Evolutionary conservation across 2,888 invertebrate species (phyloP), one percentile per base, ranked within the genome.

Genomic region (Pyrrhosoma nymphula): DNA sequence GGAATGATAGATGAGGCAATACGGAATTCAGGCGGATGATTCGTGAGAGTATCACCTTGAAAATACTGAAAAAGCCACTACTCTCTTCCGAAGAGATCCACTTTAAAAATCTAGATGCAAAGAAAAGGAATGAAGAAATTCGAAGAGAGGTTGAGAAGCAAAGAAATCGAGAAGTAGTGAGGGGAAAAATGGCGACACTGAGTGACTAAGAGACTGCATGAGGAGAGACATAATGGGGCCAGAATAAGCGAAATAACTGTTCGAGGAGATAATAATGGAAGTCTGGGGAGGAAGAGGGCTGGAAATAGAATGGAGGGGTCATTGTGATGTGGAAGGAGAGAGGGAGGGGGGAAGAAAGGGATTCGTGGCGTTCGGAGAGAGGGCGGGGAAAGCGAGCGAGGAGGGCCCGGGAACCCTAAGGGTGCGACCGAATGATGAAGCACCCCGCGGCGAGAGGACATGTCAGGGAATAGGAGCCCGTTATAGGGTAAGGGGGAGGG

Each of bases 391-490:
- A n/a, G 82, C 30, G 82, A 35, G 30, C 3, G 82, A 0, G 35
- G 16, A 26, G 1, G 69, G 69, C 10, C 12, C 26, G 82, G 35
- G 82, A 69, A 35, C 82, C 82, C 82, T 82, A 0, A 16, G 35
- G 82, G 82, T 82, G 30, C 30, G 82, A 26, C 82, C 82, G 35
- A 82, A 82, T 82, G 82, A 82, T 82, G 82, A 30, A 82, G 82
- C 16, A 35, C 82, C 82, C 82, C 82, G 82, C 82, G 35, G 82
- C 82, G 39, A 55, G 35, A 89, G 89, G 56, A 89, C 89, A 56
- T 89, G 89, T 89, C 89, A n/a, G 89, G 89, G 89, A 89, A 89
- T 89, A 89, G 89, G 89, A 26, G n/a, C 89, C 55, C 55, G 6
- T 16, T 47, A 89, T n/a, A 89, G 89, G 56, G 89, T 18, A 35